These are phyloP conservation scores for Chelonus insularis DNA, from an alignment of 1,140 invertebrate species.

Conservation along the genomic window DNA sequence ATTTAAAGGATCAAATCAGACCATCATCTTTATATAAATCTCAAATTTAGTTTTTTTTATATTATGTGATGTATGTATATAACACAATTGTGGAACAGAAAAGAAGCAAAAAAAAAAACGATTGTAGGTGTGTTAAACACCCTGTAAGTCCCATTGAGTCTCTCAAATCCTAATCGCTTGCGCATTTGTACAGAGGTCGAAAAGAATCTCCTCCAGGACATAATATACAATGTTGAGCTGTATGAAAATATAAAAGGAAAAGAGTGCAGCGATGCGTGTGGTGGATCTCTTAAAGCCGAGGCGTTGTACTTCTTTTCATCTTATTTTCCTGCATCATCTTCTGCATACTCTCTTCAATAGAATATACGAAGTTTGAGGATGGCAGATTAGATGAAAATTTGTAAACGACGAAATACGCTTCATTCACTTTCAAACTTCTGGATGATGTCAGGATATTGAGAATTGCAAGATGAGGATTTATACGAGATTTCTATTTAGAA, in stretches of 20 bases:
- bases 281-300: slow-evolving; percentile 21
- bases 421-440: slow-evolving; percentile 11
- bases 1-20: too few relatives aligned
- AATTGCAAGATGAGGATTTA: slow-evolving; percentile 2
- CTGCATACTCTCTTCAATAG: neutral
- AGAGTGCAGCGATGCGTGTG: slow-evolving; percentile 27
- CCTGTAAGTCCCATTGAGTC: slow-evolving; percentile 31
- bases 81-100: too few relatives aligned
- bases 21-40: too few relatives aligned
- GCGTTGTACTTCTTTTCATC: slow-evolving; percentile 18
- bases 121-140: slow-evolving; percentile 33
- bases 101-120: slow-evolving; percentile 4
- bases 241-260: slow-evolving; percentile 9
- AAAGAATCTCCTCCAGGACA: slow-evolving; percentile 3
- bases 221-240: neutral
- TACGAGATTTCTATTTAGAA: neutral
- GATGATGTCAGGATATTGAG: neutral
- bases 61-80: too few relatives aligned
- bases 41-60: too few relatives aligned
- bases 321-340: slow-evolving; percentile 4
- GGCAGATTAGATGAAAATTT: slow-evolving; percentile 18
- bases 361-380: neutral
- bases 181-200: slow-evolving; percentile 28
- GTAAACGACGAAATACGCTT: slow-evolving; percentile 4
- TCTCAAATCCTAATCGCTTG: slow-evolving; percentile 31